phyloP scores from a whole-genome alignment of 2,797 vertebrate genomes.

The Prunella strophiata region DNA sequence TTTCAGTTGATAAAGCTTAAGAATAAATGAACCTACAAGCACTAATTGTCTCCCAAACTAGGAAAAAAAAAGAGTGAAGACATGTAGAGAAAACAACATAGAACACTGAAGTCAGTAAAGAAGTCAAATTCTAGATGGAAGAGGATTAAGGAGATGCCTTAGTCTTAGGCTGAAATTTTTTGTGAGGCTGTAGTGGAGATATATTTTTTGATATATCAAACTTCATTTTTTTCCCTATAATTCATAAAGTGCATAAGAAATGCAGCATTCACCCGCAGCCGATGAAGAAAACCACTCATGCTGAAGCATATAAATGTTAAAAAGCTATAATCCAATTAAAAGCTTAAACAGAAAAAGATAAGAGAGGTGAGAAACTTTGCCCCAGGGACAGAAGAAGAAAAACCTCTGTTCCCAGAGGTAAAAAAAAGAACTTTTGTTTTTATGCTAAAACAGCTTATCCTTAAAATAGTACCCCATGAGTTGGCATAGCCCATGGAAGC shows the following conservation, averaged over 20 bases:
- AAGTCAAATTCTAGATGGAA: neutral
- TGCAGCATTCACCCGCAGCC: neutral
- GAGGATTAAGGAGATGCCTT: too few species aligned
- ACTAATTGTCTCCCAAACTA: neutral
- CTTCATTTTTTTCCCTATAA: neutral
- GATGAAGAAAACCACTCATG: neutral
- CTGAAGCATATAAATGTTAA: neutral
- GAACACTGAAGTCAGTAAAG: neutral
- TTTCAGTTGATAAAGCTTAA: neutral
- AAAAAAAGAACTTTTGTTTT: neutral
- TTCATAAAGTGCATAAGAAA: neutral
- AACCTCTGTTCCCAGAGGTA: neutral
- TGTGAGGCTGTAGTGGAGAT: neutral
- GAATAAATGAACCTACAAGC: neutral
- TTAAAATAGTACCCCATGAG: neutral
- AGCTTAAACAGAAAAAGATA: neutral
- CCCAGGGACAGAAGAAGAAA: neutral
- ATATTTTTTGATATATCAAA: neutral
- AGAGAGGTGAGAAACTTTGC: neutral
- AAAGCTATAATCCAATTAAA: neutral
- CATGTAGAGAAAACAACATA: neutral
- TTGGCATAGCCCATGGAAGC: neutral
- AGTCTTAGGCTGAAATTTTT: neutral
- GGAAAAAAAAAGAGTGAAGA: neutral
- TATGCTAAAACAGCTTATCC: neutral